Evolutionary conservation across 2,113 vertebrate genomes (phyloP).

Genomic region (Redunca redunca): DNA sequence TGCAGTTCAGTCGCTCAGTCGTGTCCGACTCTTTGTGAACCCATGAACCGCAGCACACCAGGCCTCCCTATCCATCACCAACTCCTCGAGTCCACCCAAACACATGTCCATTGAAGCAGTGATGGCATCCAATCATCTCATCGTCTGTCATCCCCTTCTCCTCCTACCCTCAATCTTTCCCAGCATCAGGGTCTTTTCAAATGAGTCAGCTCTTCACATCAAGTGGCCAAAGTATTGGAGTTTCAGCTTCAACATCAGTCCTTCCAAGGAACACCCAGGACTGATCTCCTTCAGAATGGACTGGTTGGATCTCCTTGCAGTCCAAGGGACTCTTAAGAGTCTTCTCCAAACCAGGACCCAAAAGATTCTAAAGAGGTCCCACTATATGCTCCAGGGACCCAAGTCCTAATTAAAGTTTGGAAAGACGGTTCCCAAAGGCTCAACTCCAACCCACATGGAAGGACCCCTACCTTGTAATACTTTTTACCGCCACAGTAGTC

Average conservation of each 20-base stretch:
- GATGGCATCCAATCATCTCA: background rate
- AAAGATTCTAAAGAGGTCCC: background rate
- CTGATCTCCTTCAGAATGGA: background rate
- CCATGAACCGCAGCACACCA: background rate
- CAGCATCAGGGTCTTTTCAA: background rate
- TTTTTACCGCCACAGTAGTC: background rate
- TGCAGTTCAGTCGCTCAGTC: background rate
- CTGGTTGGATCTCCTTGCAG: no score
- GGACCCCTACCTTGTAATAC: background rate
- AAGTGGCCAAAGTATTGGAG: background rate
- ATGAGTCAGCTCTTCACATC: background rate
- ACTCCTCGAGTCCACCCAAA: fast-evolving
- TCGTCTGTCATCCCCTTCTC: background rate
- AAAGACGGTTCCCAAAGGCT: background rate
- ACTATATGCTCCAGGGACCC: background rate
- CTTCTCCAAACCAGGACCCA: background rate
- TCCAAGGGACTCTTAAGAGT: background rate
- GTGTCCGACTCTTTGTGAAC: background rate
- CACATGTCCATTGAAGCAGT: background rate
- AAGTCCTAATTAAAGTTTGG: background rate
- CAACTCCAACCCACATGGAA: background rate
- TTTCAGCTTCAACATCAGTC: background rate
- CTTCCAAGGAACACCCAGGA: background rate
- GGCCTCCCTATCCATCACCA: background rate
- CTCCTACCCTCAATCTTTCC: background rate